Conservation (phyloP, 2,113 vertebrate species). For the Oryzias celebensis region DNA sequence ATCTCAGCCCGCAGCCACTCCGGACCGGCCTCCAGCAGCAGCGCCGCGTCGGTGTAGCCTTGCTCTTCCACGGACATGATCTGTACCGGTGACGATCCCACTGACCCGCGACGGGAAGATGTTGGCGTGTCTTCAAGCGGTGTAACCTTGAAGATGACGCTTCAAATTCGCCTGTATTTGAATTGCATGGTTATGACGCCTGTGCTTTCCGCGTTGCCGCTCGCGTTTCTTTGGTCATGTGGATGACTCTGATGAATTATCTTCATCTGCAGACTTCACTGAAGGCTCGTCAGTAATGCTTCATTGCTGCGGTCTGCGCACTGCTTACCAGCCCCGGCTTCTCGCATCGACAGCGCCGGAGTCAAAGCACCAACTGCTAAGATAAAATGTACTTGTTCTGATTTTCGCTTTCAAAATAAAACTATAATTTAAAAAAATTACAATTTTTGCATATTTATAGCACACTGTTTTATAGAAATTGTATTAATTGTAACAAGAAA, state of each 20-base stretch:
- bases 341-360: constrained; percentile 26
- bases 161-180: constrained; percentile 71
- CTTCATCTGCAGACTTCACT: constrained; percentile 43
- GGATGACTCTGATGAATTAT: constrained; percentile 24
- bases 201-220: constrained; percentile 43
- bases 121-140: constrained; percentile 58
- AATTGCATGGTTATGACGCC: constrained; percentile 68
- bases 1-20: constrained; percentile 89
- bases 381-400: constrained; percentile 1
- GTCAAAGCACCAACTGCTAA: constrained; percentile 6
- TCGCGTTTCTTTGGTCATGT: constrained; percentile 61
- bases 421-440: fast-evolving
- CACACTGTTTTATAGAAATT: too few relatives aligned
- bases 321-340: constrained; percentile 60
- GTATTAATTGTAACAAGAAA: too few relatives aligned
- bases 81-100: constrained; percentile 44
- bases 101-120: constrained; percentile 40
- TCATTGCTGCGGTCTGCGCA: constrained; percentile 43
- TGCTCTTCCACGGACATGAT: constrained; percentile 85
- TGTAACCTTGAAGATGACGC: constrained; percentile 65
- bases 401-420: constrained; percentile 42
- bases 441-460: too few relatives aligned
- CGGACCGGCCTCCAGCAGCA: constrained; percentile 84
- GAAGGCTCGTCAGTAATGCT: constrained; percentile 37
- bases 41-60: constrained; percentile 74